Percentiles rank a stretch among this genome's conserved stretches.
Conservation (phyloP, 2,888 invertebrate genomes). For the Epistrophella euchroma region DNA sequence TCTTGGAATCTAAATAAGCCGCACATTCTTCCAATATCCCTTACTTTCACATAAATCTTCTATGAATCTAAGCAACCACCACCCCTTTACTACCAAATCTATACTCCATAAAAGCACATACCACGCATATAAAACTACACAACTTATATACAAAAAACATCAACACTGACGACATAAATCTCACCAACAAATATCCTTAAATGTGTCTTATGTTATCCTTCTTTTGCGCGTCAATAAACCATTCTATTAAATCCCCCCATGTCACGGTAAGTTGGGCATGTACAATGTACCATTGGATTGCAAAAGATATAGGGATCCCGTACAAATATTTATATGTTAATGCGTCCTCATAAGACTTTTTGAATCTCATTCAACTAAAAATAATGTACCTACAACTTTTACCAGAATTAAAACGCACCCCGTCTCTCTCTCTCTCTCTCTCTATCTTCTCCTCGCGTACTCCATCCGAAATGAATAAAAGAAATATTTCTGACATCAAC, state of each 20-base stretch:
- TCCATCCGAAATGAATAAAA: slow-evolving; percentile 26
- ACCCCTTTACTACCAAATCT: slow-evolving; percentile 35
- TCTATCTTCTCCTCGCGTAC: too few species aligned
- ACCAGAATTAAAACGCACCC: slow-evolving; percentile 38
- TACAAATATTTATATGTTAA: slow-evolving; percentile 37
- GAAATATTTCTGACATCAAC: slow-evolving; percentile 50
- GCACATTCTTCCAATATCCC: background rate
- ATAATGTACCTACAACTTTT: slow-evolving; percentile 25
- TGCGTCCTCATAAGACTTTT: background rate
- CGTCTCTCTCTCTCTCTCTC: background rate
- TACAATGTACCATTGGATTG: background rate
- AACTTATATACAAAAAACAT: background rate
- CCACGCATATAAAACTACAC: slow-evolving; percentile 51
- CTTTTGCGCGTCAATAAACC: slow-evolving; percentile 43
- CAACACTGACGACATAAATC: slow-evolving; percentile 27
- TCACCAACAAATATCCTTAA: slow-evolving; percentile 15
- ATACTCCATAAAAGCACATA: slow-evolving; percentile 22
- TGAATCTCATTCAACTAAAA: slow-evolving; percentile 9
- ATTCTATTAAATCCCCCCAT: slow-evolving; percentile 35
- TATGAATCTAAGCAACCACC: slow-evolving; percentile 9
- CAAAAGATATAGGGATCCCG: background rate
- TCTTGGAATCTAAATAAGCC: slow-evolving; percentile 14
- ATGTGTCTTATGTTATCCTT: slow-evolving; percentile 26
- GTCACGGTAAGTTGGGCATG: background rate
- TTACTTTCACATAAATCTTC: slow-evolving; percentile 21